phyloP scores from a whole-genome alignment of 2,888 invertebrate species.

The Acanthoscelides obtectus region DNA sequence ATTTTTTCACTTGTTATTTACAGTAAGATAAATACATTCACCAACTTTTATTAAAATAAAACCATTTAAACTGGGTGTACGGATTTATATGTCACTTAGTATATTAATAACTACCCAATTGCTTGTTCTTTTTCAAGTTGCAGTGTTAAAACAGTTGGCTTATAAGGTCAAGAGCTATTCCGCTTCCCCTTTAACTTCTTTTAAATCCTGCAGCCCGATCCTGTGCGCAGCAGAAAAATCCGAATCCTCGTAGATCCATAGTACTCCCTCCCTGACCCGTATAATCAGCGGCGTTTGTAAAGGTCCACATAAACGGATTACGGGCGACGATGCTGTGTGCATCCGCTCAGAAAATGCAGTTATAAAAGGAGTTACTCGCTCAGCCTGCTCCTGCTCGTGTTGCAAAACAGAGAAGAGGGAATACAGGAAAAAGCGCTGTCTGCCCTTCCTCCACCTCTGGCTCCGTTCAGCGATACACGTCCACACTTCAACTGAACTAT shows the following conservation, averaged over 20 bases:
- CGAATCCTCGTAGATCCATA: conserved; percentile 14
- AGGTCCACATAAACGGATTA: conserved; percentile 45
- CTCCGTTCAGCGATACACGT: neutral
- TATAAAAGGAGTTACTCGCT: conserved; percentile 34
- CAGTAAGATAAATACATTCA: no score
- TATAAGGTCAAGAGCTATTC: no score
- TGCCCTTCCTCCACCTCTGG: neutral
- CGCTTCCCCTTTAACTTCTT: neutral
- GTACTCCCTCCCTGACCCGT: conserved; percentile 29
- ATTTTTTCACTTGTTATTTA: no score
- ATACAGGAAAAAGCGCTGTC: neutral
- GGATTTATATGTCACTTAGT: no score
- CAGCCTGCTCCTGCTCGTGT: conserved; percentile 11
- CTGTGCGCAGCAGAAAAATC: conserved; percentile 14
- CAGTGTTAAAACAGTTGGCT: no score
- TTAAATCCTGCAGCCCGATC: neutral
- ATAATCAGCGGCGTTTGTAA: conserved; percentile 42
- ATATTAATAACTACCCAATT: no score
- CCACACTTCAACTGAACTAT: neutral
- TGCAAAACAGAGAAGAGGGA: neutral
- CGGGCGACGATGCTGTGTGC: conserved; percentile 39
- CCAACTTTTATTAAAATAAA: no score
- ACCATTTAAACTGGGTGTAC: no score
- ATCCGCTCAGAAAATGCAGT: conserved; percentile 45
- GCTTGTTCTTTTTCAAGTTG: no score